Conservation (phyloP, 2,888 invertebrate species). For the Spisula subtruncata region DNA sequence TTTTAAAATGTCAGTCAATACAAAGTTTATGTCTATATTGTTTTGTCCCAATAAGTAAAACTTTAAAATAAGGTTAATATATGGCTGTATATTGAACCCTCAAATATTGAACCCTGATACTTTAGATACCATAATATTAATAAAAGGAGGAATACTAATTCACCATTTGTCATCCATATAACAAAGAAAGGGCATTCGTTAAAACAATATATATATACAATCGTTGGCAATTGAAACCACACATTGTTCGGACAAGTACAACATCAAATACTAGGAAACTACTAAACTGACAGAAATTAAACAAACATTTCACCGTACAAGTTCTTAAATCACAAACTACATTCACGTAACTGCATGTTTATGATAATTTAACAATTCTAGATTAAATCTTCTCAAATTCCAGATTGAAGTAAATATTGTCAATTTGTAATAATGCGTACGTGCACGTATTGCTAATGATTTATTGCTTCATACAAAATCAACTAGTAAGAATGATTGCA, state of each 20-base stretch:
- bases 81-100: too few species aligned
- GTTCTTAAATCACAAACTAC: not conserved
- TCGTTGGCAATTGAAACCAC: constrained; percentile 72
- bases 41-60: too few species aligned
- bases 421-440: not conserved
- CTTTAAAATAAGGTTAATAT: too few species aligned
- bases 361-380: not conserved
- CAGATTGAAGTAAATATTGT: too few species aligned
- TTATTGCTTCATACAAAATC: constrained; percentile 9
- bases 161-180: not conserved
- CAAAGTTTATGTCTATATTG: too few species aligned
- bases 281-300: not conserved
- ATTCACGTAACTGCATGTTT: not conserved
- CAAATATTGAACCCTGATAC: too few species aligned
- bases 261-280: constrained; percentile 38
- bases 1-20: too few species aligned
- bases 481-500: not conserved
- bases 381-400: not conserved
- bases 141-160: not conserved
- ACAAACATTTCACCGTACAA: too few species aligned
- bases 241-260: constrained; percentile 35
- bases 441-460: not conserved
- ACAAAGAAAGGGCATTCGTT: not conserved
- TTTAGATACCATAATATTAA: too few species aligned
- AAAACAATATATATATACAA: constrained; percentile 49